These are phyloP conservation scores for Colistium nudipinnis DNA, from an alignment of 2,113 vertebrate species.

Conservation along the genomic window DNA sequence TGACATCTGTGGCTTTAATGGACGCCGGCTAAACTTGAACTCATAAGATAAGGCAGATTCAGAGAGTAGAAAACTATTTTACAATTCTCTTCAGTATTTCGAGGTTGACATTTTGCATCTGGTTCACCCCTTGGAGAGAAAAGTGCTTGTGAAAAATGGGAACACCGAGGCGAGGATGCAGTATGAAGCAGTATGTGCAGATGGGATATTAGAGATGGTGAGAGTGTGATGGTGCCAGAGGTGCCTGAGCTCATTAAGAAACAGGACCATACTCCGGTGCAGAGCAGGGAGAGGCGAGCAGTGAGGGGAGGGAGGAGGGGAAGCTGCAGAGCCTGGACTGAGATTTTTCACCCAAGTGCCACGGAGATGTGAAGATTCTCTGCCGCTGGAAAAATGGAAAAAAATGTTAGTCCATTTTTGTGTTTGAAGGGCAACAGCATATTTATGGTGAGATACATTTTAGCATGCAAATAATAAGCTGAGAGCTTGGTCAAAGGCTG, in stretches of 20 bases:
- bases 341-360: slow-evolving; percentile 48
- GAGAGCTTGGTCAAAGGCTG: slow-evolving; percentile 25
- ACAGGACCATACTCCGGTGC: slow-evolving; percentile 79
- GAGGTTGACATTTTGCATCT: not conserved
- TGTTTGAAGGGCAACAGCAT: not conserved
- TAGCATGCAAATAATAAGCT: slow-evolving; percentile 16
- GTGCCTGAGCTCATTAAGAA: slow-evolving; percentile 80
- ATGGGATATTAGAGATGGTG: slow-evolving; percentile 59
- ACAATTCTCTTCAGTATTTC: not conserved
- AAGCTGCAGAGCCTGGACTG: slow-evolving; percentile 26
- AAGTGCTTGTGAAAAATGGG: not conserved
- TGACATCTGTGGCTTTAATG: slow-evolving; percentile 50
- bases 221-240: slow-evolving; percentile 61
- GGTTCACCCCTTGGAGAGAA: not conserved
- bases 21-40: slow-evolving; percentile 12
- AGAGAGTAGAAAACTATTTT: not conserved
- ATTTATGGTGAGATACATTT: slow-evolving; percentile 10
- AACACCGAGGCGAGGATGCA: slow-evolving; percentile 27
- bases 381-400: not conserved
- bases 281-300: slow-evolving; percentile 59
- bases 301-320: not conserved
- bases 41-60: not conserved
- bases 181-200: slow-evolving; percentile 57
- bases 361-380: slow-evolving; percentile 22
- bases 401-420: slow-evolving; percentile 10